Evolutionary conservation across 2,888 invertebrate genomes (phyloP).

Genomic region (Parelbella ahira): DNA sequence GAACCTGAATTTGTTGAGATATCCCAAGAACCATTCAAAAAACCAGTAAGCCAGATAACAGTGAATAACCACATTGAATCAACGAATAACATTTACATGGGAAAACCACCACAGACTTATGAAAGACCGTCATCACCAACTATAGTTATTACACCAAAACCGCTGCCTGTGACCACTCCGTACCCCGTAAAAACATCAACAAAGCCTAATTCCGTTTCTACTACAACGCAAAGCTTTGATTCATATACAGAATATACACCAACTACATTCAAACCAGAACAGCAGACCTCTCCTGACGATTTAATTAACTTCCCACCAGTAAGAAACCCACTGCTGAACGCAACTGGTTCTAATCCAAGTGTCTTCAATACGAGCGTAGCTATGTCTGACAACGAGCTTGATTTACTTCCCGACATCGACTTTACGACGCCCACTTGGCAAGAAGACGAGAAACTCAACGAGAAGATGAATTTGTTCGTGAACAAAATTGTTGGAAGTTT

Average conservation of each 20-base stretch:
- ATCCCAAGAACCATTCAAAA: conserved; percentile 75
- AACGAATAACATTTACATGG: conserved; percentile 74
- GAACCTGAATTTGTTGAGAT: conserved; percentile 71
- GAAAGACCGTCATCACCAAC: conserved; percentile 81
- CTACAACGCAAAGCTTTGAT: conserved; percentile 51
- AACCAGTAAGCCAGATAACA: conserved; percentile 75
- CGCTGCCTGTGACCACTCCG: conserved; percentile 67
- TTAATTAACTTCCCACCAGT: conserved; percentile 91
- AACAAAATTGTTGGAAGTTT: conserved; percentile 91
- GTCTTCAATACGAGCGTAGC: conserved; percentile 73
- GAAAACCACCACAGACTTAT: conserved; percentile 55
- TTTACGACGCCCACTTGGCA: conserved; percentile 88
- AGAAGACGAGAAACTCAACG: conserved; percentile 87
- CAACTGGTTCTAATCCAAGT: conserved; percentile 79
- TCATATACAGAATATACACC: conserved; percentile 46
- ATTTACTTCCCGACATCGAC: conserved; percentile 78
- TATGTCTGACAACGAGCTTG: conserved; percentile 76
- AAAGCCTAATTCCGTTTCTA: conserved; percentile 42
- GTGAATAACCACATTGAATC: conserved; percentile 83
- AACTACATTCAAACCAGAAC: conserved; percentile 71
- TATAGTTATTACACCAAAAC: conserved; percentile 85
- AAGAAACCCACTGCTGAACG: conserved; percentile 89
- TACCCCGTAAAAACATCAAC: conserved; percentile 47
- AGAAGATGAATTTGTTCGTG: conserved; percentile 90
- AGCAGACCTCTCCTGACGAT: conserved; percentile 85